phyloP scores from a whole-genome alignment of 2,888 invertebrate species.

The Phaedon cochleariae region DNA sequence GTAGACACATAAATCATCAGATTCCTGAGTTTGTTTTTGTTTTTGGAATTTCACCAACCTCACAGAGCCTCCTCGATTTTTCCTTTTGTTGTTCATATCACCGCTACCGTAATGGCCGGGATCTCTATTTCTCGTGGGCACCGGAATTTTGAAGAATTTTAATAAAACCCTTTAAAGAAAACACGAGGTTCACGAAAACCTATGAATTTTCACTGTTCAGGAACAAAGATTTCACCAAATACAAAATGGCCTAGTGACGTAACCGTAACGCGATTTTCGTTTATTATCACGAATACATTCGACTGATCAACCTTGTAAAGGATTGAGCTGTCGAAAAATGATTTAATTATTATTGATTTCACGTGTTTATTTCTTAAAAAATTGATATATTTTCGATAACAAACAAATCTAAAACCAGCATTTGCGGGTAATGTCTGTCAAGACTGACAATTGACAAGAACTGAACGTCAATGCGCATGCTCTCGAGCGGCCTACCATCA shows the following conservation, averaged over 20 bases:
- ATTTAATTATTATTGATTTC: conserved; percentile 38
- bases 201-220: conserved; percentile 45
- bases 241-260: conserved; percentile 63
- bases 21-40: conserved; percentile 27
- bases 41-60: conserved; percentile 66
- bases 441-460: conserved; percentile 37
- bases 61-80: conserved; percentile 81
- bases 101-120: conserved; percentile 78
- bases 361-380: conserved; percentile 44
- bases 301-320: conserved; percentile 36
- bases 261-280: conserved; percentile 57
- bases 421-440: conserved; percentile 51
- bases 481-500: conserved; percentile 36
- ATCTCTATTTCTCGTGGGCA: conserved; percentile 83
- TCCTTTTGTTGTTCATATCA: conserved; percentile 83
- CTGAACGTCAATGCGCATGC: conserved; percentile 12
- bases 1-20: background rate
- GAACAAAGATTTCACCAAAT: conserved; percentile 54
- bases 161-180: conserved; percentile 45
- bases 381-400: conserved; percentile 47
- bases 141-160: conserved; percentile 78
- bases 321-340: conserved; percentile 36
- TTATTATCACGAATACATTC: conserved; percentile 44
- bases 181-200: conserved; percentile 51
- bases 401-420: conserved; percentile 50